Evolutionary conservation across 2,888 invertebrate genomes (phyloP).

Genomic region (Stenurella melanura): DNA sequence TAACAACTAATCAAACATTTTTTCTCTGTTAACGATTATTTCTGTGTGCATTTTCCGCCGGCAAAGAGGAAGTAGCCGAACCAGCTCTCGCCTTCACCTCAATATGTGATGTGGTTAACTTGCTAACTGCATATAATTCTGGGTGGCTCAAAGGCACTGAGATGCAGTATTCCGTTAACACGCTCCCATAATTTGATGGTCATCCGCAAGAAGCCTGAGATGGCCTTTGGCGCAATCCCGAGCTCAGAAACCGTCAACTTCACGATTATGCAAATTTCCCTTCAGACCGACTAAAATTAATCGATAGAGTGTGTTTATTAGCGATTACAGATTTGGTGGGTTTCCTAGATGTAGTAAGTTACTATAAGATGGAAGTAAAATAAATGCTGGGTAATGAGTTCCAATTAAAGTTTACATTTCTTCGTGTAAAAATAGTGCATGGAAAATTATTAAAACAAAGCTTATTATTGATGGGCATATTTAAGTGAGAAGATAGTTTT

Average conservation of each 20-base stretch:
- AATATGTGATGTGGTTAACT: constrained; percentile 37
- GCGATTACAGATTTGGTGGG: too few species aligned
- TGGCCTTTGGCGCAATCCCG: constrained; percentile 43
- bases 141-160: constrained; percentile 29
- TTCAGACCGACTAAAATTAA: constrained; percentile 35
- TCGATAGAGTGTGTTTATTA: constrained; percentile 7
- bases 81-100: constrained; percentile 7
- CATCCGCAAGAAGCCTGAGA: constrained; percentile 47
- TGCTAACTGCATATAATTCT: constrained; percentile 27
- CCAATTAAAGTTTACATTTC: too few species aligned
- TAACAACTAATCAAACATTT: too few species aligned
- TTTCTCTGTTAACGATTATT: too few species aligned
- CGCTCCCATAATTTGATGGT: constrained; percentile 48
- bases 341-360: too few species aligned
- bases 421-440: too few species aligned
- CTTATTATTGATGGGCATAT: too few species aligned
- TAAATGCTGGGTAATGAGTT: too few species aligned
- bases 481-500: too few species aligned
- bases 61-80: not conserved
- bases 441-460: too few species aligned
- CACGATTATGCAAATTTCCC: constrained; percentile 43
- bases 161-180: constrained; percentile 46
- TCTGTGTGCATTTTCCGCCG: too few species aligned
- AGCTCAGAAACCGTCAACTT: constrained; percentile 28
- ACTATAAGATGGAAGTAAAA: too few species aligned